Conservation (phyloP, 2,888 invertebrate genomes). For the Uropetala carovei region DNA sequence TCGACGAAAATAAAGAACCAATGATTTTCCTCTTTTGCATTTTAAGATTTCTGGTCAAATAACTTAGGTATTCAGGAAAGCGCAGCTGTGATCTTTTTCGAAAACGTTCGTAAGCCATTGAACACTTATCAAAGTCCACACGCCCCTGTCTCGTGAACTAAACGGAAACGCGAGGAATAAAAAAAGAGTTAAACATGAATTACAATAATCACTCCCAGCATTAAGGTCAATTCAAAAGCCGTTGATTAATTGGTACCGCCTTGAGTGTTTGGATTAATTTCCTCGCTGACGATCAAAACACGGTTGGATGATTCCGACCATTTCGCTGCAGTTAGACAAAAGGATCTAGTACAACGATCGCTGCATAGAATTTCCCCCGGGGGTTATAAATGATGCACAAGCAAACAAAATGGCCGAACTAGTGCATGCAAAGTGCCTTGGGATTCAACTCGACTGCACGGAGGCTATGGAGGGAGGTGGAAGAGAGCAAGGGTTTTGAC, state of each 20-base stretch:
- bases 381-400: background rate
- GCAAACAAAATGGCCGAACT: conserved; percentile 24
- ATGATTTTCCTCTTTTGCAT: background rate
- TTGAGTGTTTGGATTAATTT: conserved; percentile 14
- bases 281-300: conserved; percentile 9
- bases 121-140: background rate
- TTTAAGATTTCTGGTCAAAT: background rate
- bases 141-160: background rate
- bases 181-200: background rate
- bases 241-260: background rate
- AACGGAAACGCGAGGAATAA: background rate
- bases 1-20: background rate
- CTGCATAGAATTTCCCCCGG: background rate
- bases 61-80: background rate
- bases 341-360: background rate
- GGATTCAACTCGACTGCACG: background rate
- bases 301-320: conserved; percentile 25
- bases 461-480: background rate
- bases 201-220: conserved; percentile 24
- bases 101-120: background rate
- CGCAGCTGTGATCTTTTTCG: background rate
- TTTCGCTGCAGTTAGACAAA: conserved; percentile 8
- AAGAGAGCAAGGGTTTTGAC: conserved; percentile 24
- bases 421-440: conserved; percentile 22
- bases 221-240: conserved; percentile 2